A percentile compares a stretch with the other conserved stretches of the same genome.
Conservation (phyloP, 2,113 vertebrate species). For the Atherinomorus stipes region DNA sequence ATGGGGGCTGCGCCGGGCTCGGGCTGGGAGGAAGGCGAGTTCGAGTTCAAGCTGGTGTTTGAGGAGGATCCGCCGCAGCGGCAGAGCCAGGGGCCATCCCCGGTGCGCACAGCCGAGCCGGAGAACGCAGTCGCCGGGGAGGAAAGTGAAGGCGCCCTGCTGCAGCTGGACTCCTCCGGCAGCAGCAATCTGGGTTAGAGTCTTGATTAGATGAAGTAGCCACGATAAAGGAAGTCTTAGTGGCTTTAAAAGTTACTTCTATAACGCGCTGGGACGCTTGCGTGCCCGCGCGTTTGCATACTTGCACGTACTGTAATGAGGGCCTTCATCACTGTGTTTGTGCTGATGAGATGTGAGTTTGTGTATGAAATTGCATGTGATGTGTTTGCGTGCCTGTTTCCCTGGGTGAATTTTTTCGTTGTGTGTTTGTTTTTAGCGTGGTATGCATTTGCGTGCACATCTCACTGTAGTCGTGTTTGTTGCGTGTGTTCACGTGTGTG, state of each 20-base stretch:
- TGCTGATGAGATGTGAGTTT: slow-evolving; percentile 12
- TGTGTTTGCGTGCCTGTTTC: slow-evolving; percentile 36
- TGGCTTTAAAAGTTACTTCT: slow-evolving; percentile 6
- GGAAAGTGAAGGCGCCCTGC: slow-evolving; percentile 60
- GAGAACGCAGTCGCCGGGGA: slow-evolving; percentile 66
- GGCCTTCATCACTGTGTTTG: slow-evolving; percentile 14
- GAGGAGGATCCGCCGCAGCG: slow-evolving; percentile 82
- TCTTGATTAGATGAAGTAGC: slow-evolving; percentile 1
- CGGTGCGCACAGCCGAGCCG: slow-evolving; percentile 61
- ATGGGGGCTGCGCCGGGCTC: slow-evolving; percentile 86
- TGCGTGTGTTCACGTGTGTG: slow-evolving; percentile 47
- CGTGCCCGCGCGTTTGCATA: slow-evolving; percentile 12
- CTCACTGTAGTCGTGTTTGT: slow-evolving; percentile 4
- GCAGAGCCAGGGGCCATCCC: slow-evolving; percentile 65
- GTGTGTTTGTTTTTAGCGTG: slow-evolving; percentile 66
- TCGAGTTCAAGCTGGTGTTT: slow-evolving; percentile 86
- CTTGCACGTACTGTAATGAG: slow-evolving; percentile 4
- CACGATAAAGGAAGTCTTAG: slow-evolving; percentile 11
- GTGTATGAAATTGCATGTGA: slow-evolving; percentile 16
- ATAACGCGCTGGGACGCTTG: slow-evolving; percentile 42
- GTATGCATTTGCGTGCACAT: slow-evolving; percentile 42
- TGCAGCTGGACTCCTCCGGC: slow-evolving; percentile 64
- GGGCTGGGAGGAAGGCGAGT: slow-evolving; percentile 87
- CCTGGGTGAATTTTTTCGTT: slow-evolving; percentile 64
- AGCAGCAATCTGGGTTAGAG: slow-evolving; percentile 70